phyloP scores from a whole-genome alignment of 2,797 vertebrate genomes.

The Gorsachius magnificus region DNA sequence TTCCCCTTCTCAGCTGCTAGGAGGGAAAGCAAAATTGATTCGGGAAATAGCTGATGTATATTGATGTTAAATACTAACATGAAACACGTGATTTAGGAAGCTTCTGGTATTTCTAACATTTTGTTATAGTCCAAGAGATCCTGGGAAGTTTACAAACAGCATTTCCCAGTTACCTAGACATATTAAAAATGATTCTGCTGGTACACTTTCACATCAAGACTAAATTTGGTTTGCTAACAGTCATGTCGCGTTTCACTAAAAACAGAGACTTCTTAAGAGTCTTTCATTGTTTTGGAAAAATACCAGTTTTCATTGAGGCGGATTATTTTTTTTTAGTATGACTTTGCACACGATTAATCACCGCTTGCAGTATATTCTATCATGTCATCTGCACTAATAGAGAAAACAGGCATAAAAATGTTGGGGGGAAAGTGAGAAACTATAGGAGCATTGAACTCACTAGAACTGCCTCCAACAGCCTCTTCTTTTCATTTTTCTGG shows the following conservation, averaged over 20 bases:
- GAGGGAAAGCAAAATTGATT: background rate
- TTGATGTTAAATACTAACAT: background rate
- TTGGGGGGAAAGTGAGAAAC: background rate
- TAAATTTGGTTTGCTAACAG: background rate
- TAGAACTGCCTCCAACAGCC: background rate
- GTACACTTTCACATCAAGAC: background rate
- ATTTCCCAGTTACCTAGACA: background rate
- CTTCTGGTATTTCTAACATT: background rate
- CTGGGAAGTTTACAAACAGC: background rate
- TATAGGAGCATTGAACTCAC: fast-evolving
- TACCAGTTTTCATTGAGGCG: background rate
- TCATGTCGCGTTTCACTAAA: background rate
- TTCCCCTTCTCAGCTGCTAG: background rate
- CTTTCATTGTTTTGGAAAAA: background rate
- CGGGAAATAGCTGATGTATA: background rate
- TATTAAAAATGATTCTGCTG: background rate
- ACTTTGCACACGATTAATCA: background rate
- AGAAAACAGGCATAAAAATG: background rate
- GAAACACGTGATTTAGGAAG: background rate
- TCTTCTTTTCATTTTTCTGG: background rate
- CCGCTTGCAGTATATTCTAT: background rate
- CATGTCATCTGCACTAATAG: background rate
- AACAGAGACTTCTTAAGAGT: background rate
- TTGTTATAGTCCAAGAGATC: background rate
- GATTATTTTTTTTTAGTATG: background rate